phyloP scores from a whole-genome alignment of 2,113 vertebrate genomes.

The Alosa alosa region DNA sequence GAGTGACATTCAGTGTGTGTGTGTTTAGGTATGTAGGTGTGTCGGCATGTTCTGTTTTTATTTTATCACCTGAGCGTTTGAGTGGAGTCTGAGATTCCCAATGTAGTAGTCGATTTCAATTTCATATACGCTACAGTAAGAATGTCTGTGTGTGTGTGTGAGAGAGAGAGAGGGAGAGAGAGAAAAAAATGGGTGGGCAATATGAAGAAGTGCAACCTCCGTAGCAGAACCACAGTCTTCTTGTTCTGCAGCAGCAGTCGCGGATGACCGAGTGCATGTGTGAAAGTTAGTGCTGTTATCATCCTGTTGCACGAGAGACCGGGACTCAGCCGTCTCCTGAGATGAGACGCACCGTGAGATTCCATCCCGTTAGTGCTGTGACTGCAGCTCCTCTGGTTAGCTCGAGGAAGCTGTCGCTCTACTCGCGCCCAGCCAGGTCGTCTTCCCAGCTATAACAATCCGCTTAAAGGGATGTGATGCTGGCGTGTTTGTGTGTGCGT shows the following conservation, averaged over 20 bases:
- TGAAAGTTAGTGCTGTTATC: background rate
- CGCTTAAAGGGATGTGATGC: background rate
- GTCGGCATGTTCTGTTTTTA: background rate
- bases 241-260: background rate
- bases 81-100: no score
- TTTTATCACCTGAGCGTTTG: background rate
- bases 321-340: no score
- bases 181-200: background rate
- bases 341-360: background rate
- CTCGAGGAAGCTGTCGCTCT: background rate
- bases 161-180: no score
- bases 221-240: background rate
- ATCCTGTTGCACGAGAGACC: background rate
- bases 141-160: background rate
- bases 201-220: no score
- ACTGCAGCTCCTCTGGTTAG: background rate
- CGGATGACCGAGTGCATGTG: background rate
- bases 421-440: background rate
- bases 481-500: conserved; percentile 42
- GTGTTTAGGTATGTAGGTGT: conserved; percentile 13
- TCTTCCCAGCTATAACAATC: background rate
- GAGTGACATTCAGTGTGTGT: conserved; percentile 70
- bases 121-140: conserved; percentile 11
- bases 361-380: background rate
- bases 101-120: background rate